Percentiles rank a stretch among this genome's conserved stretches.
These are phyloP conservation scores for Apotomis turbidana DNA, from an alignment of 2,888 invertebrate genomes.

Conservation along the genomic window DNA sequence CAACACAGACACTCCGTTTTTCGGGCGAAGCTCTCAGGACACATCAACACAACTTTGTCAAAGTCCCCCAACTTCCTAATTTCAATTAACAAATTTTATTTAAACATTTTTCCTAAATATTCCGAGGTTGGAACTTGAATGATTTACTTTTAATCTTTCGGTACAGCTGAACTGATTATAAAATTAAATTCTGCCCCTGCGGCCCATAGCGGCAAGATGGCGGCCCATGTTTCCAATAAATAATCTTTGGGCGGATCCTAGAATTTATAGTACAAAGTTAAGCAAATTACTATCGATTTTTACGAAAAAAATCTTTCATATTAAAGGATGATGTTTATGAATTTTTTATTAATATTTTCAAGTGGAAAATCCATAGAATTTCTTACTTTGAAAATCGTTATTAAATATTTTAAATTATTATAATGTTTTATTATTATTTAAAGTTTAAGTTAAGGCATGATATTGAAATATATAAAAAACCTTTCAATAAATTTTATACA, in stretches of 20 bases:
- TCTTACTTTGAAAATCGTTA: no score
- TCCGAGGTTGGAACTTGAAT: constrained; percentile 7
- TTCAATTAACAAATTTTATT: constrained; percentile 3
- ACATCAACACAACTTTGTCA: background rate
- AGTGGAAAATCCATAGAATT: no score
- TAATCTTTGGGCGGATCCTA: constrained; percentile 6
- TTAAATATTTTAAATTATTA: no score
- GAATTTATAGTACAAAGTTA: constrained; percentile 10
- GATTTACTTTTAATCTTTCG: constrained; percentile 29
- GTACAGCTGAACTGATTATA: constrained; percentile 20
- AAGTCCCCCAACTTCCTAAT: constrained; percentile 10
- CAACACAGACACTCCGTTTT: no score
- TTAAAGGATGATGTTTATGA: background rate
- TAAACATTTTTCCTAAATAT: constrained; percentile 20
- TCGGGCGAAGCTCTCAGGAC: no score
- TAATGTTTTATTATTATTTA: no score
- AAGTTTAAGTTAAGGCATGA: no score
- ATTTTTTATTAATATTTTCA: background rate
- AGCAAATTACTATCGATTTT: constrained; percentile 10
- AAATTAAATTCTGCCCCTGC: constrained; percentile 9
- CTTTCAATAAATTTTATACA: no score
- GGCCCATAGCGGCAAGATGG: constrained; percentile 6
- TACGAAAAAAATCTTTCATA: background rate
- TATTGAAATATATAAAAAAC: no score
- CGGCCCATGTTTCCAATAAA: constrained; percentile 13